Conservation (phyloP, 2,797 vertebrate species). For the Gymnocypris eckloni region DNA sequence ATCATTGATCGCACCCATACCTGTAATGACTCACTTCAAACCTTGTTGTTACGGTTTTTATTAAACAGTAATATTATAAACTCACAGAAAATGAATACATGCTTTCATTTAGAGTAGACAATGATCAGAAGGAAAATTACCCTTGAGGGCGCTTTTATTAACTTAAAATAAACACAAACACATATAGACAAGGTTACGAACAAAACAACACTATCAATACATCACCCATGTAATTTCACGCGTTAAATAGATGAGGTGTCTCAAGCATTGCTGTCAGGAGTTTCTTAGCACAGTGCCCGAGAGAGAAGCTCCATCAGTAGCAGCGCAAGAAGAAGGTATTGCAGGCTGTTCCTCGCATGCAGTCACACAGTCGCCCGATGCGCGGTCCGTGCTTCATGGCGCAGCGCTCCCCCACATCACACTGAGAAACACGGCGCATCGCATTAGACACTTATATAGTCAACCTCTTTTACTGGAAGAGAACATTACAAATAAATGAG, state of each 20-base stretch:
- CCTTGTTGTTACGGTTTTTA: background rate
- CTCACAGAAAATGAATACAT: background rate
- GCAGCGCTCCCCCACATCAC: conserved; percentile 82
- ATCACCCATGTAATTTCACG: conserved; percentile 37
- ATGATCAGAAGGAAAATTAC: conserved; percentile 4
- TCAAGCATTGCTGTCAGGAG: conserved; percentile 8
- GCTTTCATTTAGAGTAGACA: background rate
- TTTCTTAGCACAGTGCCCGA: conserved; percentile 21
- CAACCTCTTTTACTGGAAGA: background rate
- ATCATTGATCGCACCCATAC: background rate
- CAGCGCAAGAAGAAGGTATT: conserved; percentile 86
- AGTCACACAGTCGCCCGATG: conserved; percentile 84
- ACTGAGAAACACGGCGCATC: conserved; percentile 66
- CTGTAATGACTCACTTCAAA: background rate
- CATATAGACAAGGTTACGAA: conserved; percentile 19
- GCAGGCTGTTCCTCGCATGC: conserved; percentile 82
- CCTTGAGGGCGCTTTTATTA: conserved; percentile 49
- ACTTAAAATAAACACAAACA: conserved; percentile 47
- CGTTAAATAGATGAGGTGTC: conserved; percentile 19
- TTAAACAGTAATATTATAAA: background rate
- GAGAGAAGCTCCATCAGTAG: conserved; percentile 71
- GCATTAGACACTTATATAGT: background rate
- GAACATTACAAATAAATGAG: background rate
- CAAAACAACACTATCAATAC: conserved; percentile 48
- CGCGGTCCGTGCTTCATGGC: conserved; percentile 84